phyloP scores from a whole-genome alignment of 2,797 vertebrate species.

The Rhinoraja longicauda region DNA sequence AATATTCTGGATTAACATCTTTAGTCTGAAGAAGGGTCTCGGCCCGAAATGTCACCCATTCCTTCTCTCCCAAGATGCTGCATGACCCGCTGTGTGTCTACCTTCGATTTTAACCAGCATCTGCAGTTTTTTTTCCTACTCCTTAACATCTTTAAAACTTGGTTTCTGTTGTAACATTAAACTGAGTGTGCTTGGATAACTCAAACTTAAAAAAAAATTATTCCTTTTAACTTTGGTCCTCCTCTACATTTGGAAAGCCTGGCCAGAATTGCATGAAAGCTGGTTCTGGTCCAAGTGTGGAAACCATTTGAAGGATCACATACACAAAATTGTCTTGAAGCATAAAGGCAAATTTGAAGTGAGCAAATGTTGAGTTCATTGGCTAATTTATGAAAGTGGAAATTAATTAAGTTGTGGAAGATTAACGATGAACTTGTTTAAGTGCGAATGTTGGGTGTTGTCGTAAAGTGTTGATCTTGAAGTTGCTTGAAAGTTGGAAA shows the following conservation, averaged over 20 bases:
- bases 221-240: background rate
- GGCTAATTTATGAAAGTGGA: background rate
- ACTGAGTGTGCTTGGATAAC: constrained; percentile 7
- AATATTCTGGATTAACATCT: background rate
- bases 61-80: too few relatives aligned
- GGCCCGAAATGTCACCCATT: too few relatives aligned
- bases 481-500: background rate
- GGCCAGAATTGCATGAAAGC: background rate
- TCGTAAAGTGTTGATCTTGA: background rate
- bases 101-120: too few relatives aligned
- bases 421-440: background rate
- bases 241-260: background rate
- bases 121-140: too few relatives aligned
- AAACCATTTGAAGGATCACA: background rate
- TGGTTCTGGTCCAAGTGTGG: background rate
- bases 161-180: background rate
- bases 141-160: background rate
- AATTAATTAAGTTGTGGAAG: background rate
- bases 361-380: background rate
- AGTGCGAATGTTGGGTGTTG: background rate
- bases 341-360: background rate
- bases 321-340: background rate
- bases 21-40: too few relatives aligned
- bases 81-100: too few relatives aligned
- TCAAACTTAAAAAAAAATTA: background rate